Conservation (phyloP, 2,888 invertebrate genomes). For the Tenthredo livida region DNA sequence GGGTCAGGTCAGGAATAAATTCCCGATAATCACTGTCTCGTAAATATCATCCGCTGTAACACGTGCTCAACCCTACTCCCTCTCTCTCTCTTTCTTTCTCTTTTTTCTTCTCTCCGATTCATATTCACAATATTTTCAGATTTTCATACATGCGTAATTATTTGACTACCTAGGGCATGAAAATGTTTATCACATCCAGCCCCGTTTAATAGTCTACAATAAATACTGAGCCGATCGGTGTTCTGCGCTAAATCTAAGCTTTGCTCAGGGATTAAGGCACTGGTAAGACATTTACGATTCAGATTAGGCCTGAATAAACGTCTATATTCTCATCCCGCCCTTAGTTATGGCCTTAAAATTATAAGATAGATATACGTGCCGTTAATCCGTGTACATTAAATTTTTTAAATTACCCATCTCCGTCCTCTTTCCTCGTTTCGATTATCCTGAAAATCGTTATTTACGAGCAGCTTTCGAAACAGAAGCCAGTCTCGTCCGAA, state of each 20-base stretch:
- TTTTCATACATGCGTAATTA: neutral
- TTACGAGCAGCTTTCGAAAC: neutral
- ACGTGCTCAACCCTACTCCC: neutral
- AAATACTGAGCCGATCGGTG: neutral
- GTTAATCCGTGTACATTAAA: neutral
- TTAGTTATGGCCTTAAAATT: neutral
- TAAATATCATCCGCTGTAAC: conserved; percentile 5
- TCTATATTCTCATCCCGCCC: neutral
- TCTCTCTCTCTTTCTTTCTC: neutral
- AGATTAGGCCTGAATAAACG: conserved; percentile 37
- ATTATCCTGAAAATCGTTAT: neutral
- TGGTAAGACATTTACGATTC: conserved; percentile 28
- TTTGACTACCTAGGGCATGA: neutral
- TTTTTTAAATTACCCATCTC: neutral
- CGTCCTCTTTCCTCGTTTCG: neutral
- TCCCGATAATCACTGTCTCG: conserved; percentile 19
- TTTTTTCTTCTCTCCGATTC: neutral
- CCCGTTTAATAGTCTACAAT: neutral
- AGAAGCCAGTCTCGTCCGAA: neutral
- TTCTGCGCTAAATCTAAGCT: neutral
- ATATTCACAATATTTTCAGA: neutral
- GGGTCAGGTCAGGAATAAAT: conserved; percentile 46
- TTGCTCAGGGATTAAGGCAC: neutral
- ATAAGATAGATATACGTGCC: neutral
- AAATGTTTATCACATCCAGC: neutral